Base-by-base conservation (phyloP, 1,140 invertebrate species). In the Drosophila baimaii region DNA sequence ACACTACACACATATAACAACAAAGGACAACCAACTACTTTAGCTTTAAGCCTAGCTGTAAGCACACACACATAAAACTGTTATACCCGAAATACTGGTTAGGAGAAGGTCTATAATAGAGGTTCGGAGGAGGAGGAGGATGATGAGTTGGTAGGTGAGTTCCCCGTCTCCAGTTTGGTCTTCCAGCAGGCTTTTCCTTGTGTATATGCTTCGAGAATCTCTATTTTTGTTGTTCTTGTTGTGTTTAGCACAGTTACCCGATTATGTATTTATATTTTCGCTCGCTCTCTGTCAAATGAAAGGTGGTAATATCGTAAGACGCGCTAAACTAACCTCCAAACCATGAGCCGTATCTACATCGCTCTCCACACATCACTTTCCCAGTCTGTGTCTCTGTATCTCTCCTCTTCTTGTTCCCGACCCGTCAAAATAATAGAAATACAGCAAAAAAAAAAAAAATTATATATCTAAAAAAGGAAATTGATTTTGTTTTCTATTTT, bases 171-270 rank as follows among this genome's bases (percentile, higher is more conserved):
- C 51, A 78, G 54, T 57, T 70, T 65, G 49, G 46, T 46, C 74
- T 63, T 80, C 61, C 44, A 78, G 33, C 51, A 83, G 79, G 75
- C 82, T 83, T 51, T 47, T 83, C 79, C 74, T 84, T 77, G 80
- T 80, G 68, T 83, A 90, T 91, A 90, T 90, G 88, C 88, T 90
- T 90, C 89, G 88, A 90, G 88, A 90, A 90, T 77, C 52, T 90
- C 88, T 90, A 90, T 90, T 90, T 89, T 86, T 88, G 84, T 88
- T 88, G 79, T 88, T 88, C 83, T 88, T 86, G 83, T 88, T 88
- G 83, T 83, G 78, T 83, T 80, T 84, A 84, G 81, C 81, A 86
- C 68, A 85, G 64, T 86, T 71, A 61, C 51, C 41, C 51, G 33
- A 39, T 47, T 58, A 58, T 49, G 21, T 71, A 72, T 71, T 71